Evolutionary conservation across 2,113 vertebrate genomes (phyloP), one percentile per base, ranked within the genome.

Genomic region (Halcyon senegalensis): DNA sequence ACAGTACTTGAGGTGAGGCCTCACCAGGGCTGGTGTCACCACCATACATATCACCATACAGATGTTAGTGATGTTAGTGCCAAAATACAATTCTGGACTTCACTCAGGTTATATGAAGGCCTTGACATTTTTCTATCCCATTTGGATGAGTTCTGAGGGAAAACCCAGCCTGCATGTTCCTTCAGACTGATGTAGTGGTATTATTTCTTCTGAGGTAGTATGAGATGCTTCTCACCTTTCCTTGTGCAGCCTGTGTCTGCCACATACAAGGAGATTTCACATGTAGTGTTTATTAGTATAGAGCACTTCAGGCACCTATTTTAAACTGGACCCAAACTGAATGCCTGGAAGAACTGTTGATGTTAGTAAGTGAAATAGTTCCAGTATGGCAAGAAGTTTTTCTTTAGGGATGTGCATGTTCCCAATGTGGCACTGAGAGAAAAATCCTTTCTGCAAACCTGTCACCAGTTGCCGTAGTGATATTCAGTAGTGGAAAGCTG

Each of bases 231-330:
- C 13, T 59, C 46, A 13, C 31, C 51, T 41, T 53, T 37, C 58
- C 43, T 51, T 62, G 7, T 13, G 46, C 28, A n/a, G 55, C 69
- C 4, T 0, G 23, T 50, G 33, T 15, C 21, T 28, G 44, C 50
- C 0, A 0, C 6, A 62, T 55, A 27, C 33, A 43, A 33, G 43
- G 9, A 41, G 28, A 50, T 60, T 66, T 58, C 14, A 8, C 0
- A 2, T 13, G 28, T 13, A 12, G 15, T 16, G 13, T 68, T 35
- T 35, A 35, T 75, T 76, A 58, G 30, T 27, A 18, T 3, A 41
- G 62, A 72, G 48, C 19, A 30, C 70, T 62, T 75, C 74, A 43
- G 75, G 27, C 27, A 30, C n/a, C 18, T n/a, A 13, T 31, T 75
- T 24, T 53, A 50, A 68, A 43, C 16, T 31, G 72, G 43, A 64